Conservation (phyloP, 1,140 invertebrate species). For the Meloidogyne chitwoodi region DNA sequence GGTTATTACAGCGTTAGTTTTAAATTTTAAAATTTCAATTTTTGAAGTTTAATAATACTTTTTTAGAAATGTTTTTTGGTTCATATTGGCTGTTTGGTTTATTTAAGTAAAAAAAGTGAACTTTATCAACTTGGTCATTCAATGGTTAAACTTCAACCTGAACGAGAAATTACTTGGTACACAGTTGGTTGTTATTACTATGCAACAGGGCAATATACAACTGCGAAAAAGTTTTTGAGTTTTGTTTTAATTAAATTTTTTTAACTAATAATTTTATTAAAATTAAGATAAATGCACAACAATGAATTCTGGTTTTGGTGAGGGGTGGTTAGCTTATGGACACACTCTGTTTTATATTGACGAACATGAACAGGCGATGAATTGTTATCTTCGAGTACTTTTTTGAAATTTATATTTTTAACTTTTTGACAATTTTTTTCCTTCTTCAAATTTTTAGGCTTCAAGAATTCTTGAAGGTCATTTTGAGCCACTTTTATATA, state of each 20-base stretch:
- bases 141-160: constrained; percentile 44
- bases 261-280: background rate
- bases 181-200: constrained; percentile 50
- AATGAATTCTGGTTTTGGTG: constrained; percentile 48
- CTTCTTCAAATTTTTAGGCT: constrained; percentile 29
- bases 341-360: constrained; percentile 45
- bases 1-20: constrained; percentile 39
- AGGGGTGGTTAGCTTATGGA: constrained; percentile 52
- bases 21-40: background rate
- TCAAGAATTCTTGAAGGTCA: constrained; percentile 47
- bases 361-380: constrained; percentile 53
- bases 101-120: constrained; percentile 34
- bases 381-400: constrained; percentile 45
- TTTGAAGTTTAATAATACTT: background rate
- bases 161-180: constrained; percentile 43
- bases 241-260: constrained; percentile 5
- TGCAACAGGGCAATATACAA: constrained; percentile 34
- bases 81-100: constrained; percentile 40
- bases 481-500: constrained; percentile 49
- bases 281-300: constrained; percentile 48
- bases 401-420: background rate
- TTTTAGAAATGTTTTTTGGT: constrained; percentile 43
- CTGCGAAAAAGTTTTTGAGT: constrained; percentile 50
- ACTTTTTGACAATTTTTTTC: background rate
- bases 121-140: constrained; percentile 36